Evolutionary conservation across 2,113 vertebrate species (phyloP).

Genomic region (Pollachius pollachius): DNA sequence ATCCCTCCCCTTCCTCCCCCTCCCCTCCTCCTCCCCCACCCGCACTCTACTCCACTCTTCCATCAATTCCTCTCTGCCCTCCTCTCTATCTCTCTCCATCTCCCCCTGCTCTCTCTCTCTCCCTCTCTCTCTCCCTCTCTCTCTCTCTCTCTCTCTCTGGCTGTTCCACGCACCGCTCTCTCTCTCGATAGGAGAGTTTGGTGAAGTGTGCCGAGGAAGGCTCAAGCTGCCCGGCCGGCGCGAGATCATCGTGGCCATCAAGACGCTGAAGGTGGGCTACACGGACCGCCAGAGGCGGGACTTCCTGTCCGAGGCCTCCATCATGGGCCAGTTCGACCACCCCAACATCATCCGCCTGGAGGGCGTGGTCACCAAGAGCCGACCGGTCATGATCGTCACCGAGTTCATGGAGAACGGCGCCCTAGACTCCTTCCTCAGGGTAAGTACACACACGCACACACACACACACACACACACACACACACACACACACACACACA

Average conservation of each 20-base stretch:
- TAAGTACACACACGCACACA: constrained; percentile 57
- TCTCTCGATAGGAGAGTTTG: constrained; percentile 88
- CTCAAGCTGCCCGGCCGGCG: constrained; percentile 91
- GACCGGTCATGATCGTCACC: constrained; percentile 96
- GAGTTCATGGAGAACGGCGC: constrained; percentile 99
- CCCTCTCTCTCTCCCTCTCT: constrained; percentile 48
- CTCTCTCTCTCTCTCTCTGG: constrained; percentile 34
- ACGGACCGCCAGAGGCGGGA: constrained; percentile 93
- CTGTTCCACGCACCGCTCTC: constrained; percentile 38
- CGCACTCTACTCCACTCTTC: constrained; percentile 68
- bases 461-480: neutral
- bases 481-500: neutral
- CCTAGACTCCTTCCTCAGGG: constrained; percentile 93
- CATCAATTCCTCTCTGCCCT: constrained; percentile 56
- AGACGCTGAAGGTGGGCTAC: constrained; percentile 97
- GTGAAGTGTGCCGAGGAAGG: constrained; percentile 93
- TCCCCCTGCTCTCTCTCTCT: constrained; percentile 26
- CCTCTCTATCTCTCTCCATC: constrained; percentile 10
- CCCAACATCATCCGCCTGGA: constrained; percentile 98
- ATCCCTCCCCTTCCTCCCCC: constrained; percentile 58
- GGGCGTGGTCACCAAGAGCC: constrained; percentile 97
- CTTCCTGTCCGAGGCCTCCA: constrained; percentile 95
- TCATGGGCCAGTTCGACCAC: constrained; percentile 99
- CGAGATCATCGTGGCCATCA: constrained; percentile 97
- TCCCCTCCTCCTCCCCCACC: constrained; percentile 66